These are phyloP conservation scores for Enteromius paludinosus DNA, from an alignment of 2,797 vertebrate genomes.

Conservation along the genomic window DNA sequence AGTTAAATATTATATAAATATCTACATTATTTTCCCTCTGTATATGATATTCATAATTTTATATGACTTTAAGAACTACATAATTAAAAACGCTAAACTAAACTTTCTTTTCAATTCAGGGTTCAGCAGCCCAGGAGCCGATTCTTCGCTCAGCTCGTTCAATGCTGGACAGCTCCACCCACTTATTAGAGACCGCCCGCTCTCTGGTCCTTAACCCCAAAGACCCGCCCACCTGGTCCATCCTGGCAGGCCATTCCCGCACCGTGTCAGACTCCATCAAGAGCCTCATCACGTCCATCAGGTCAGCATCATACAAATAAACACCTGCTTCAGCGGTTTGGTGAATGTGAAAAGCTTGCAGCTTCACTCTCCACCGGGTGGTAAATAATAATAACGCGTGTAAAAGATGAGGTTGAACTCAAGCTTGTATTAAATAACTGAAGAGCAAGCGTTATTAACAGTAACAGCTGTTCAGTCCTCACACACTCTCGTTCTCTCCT, in stretches of 20 bases:
- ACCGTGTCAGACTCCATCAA: slow-evolving; percentile 98
- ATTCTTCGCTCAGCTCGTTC: slow-evolving; percentile 92
- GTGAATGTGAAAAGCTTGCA: background rate
- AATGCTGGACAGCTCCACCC: slow-evolving; percentile 95
- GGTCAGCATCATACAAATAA: slow-evolving; percentile 74
- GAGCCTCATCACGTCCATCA: slow-evolving; percentile 97
- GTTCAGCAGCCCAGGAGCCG: slow-evolving; percentile 92
- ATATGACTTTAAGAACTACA: background rate
- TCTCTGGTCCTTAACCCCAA: slow-evolving; percentile 96
- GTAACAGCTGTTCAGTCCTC: slow-evolving; percentile 26
- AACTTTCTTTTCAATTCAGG: slow-evolving; percentile 74
- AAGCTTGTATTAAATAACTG: slow-evolving; percentile 5
- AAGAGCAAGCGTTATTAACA: slow-evolving; percentile 19
- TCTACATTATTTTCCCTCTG: background rate
- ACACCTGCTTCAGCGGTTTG: background rate
- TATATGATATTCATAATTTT: no score
- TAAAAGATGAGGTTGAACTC: slow-evolving; percentile 1
- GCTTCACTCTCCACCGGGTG: background rate
- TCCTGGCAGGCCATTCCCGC: slow-evolving; percentile 93
- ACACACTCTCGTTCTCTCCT: background rate
- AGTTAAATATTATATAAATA: no score
- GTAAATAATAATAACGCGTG: background rate
- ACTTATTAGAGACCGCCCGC: slow-evolving; percentile 91
- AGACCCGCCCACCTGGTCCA: slow-evolving; percentile 96
- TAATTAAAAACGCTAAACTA: background rate